Evolutionary conservation across 2,113 vertebrate genomes (phyloP).

Genomic region (Macroglossus sobrinus): DNA sequence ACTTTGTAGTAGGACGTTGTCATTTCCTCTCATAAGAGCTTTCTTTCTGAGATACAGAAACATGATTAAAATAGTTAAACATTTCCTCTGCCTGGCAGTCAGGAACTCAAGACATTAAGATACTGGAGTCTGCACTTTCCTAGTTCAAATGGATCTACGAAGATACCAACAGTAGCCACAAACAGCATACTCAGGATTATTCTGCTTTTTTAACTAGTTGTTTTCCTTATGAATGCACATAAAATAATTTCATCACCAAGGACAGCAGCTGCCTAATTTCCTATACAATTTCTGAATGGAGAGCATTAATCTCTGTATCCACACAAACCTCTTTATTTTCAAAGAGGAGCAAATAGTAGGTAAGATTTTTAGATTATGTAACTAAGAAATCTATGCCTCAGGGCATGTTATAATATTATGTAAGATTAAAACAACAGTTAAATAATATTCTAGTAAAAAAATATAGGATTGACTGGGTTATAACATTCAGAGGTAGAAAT

Average conservation of each 20-base stretch:
- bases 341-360: not conserved
- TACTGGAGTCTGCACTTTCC: conserved; percentile 65
- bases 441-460: not conserved
- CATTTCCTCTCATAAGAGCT: conserved; percentile 61
- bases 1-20: conserved; percentile 44
- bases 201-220: conserved; percentile 57
- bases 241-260: conserved; percentile 79
- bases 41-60: conserved; percentile 59
- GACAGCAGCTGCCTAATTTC: conserved; percentile 73
- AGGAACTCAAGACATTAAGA: conserved; percentile 64
- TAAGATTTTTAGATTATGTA: conserved; percentile 16
- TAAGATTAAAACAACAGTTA: not conserved
- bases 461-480: not conserved
- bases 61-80: conserved; percentile 61
- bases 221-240: conserved; percentile 51
- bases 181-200: conserved; percentile 44
- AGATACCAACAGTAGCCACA: conserved; percentile 43
- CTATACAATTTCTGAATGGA: not conserved
- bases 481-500: not conserved
- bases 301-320: not conserved
- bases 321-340: not conserved
- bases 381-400: not conserved
- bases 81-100: conserved; percentile 73
- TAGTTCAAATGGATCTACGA: conserved; percentile 60
- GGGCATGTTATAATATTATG: not conserved